Base-by-base conservation (phyloP, 2,797 vertebrate genomes). In the Anolis apletophallus region DNA sequence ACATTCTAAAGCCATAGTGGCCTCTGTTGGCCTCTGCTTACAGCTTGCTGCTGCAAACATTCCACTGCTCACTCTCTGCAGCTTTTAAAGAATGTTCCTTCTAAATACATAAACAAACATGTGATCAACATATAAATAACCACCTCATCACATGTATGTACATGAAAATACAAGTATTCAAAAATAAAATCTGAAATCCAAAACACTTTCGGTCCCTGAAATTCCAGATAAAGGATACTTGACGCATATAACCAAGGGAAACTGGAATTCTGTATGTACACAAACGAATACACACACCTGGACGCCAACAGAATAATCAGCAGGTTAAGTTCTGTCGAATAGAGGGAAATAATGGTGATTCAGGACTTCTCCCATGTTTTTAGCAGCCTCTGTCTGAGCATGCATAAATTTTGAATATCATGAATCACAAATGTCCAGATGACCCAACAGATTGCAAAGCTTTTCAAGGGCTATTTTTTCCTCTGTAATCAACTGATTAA, bases 401-500 rank as follows among this genome's bases (percentile, higher is more conserved):
- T 72, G 77, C 40, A 1, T 52, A 64, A 26, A 55, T 26, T 81
- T 10, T 59, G 68, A 78, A 85, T 67, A 16, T 67, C 72, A 81
- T 86, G 81, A 89, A 83, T 72, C 71, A 26, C 21, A 74, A 83
- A 84, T 84, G 69, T 67, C 74, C 57, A 0, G 64, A 75, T 36
- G 82, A 69, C 57, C 57, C 84, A 84, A 67, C 36, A 75, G 64
- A 82, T 32, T 82, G 46, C 59, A 64, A 89, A 64, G 73, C 29
- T 71, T 50, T 84, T 80, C 79, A 32, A 72, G 83, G 71, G 59
- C 83, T 12, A 0, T 84, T 7, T 46, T 32, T 52, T 67, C 12
- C 12, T 17, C 74, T 23, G 78, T 21, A 83, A 72, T 71, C 87
- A 75, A 34, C 55, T 89, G 88, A 81, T 84, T 76, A 46, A 46